Percentiles rank a stretch among this genome's conserved stretches.
Evolutionary conservation across 2,888 invertebrate genomes (phyloP).

Genomic region (Ctena decussata): DNA sequence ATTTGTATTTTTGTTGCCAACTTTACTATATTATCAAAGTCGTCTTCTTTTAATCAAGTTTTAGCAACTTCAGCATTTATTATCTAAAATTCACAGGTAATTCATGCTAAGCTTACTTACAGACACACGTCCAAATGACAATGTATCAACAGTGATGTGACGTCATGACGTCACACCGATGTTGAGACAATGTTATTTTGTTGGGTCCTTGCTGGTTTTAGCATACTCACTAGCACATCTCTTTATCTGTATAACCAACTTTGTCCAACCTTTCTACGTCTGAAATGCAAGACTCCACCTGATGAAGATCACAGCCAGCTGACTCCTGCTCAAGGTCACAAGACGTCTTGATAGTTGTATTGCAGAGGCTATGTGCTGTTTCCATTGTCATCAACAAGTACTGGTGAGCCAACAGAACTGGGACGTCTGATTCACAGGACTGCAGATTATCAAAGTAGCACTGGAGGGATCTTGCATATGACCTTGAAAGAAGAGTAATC

Average conservation of each 20-base stretch:
- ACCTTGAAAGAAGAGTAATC: constrained; percentile 12
- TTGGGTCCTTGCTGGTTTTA: too few species aligned
- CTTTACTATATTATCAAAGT: too few species aligned
- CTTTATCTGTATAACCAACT: background rate
- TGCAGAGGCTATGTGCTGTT: background rate
- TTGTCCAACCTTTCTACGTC: background rate
- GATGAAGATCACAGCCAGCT: constrained; percentile 31
- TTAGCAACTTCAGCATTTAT: too few species aligned
- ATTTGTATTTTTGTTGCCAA: too few species aligned
- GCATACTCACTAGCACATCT: constrained; percentile 42
- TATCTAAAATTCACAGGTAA: too few species aligned
- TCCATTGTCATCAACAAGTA: background rate
- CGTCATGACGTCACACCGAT: too few species aligned
- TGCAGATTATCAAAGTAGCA: constrained; percentile 31
- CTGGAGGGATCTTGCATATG: constrained; percentile 2
- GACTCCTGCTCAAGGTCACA: background rate
- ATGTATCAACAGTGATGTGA: too few species aligned
- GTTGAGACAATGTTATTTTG: too few species aligned
- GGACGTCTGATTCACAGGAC: constrained; percentile 1
- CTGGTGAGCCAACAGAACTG: background rate
- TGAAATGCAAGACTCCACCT: constrained; percentile 33
- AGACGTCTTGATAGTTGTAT: constrained; percentile 1
- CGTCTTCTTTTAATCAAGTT: too few species aligned
- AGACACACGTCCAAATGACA: too few species aligned
- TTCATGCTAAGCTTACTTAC: too few species aligned